These are phyloP conservation scores for Colinus virginianus DNA, from an alignment of 2,113 vertebrate species.

Conservation along the genomic window DNA sequence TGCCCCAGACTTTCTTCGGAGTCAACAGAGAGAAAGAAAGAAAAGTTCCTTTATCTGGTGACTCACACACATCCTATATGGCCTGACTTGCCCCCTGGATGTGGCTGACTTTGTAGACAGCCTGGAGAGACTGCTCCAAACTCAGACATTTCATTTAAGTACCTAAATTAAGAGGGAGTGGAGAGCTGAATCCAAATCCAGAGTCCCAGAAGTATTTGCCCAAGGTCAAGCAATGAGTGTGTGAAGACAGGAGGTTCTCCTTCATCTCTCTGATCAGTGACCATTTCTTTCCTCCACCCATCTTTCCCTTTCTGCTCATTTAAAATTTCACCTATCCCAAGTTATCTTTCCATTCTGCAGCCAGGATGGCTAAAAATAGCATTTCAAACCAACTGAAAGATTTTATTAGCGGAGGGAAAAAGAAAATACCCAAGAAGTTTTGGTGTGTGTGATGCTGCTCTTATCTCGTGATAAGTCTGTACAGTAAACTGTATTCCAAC, in stretches of 20 bases:
- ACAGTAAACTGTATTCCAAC: constrained; percentile 70
- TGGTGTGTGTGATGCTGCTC: neutral
- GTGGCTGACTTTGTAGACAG: neutral
- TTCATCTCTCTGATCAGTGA: neutral
- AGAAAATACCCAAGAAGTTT: neutral
- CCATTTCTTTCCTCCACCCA: neutral
- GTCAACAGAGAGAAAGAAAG: neutral
- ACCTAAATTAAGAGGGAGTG: neutral
- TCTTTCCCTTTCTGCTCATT: neutral
- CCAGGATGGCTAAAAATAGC: neutral
- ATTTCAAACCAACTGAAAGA: neutral
- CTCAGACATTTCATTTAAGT: neutral
- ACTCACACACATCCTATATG: neutral
- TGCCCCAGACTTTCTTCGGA: neutral
- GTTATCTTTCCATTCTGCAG: neutral
- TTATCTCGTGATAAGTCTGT: constrained; percentile 52
- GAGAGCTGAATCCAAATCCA: neutral
- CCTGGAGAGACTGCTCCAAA: neutral
- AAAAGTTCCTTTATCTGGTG: neutral
- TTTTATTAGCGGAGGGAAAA: neutral
- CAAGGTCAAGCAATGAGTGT: neutral
- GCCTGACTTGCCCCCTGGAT: neutral
- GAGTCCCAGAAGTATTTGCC: neutral
- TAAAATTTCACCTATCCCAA: neutral
- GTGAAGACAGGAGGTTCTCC: neutral